Evolutionary conservation across 2,888 invertebrate genomes (phyloP).

Genomic region (Magallana nippona): DNA sequence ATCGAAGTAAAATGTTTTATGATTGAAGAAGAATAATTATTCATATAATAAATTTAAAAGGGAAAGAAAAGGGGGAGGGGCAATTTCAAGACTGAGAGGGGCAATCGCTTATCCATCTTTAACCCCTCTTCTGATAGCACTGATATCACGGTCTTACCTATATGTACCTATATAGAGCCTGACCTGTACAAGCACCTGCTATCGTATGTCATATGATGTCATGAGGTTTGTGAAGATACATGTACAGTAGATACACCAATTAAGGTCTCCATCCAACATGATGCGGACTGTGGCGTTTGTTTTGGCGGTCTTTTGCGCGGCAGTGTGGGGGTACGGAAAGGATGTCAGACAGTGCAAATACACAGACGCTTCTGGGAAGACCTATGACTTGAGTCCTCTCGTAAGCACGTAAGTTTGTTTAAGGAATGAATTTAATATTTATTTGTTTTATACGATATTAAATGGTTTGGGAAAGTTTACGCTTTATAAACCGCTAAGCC

Average conservation of each 20-base stretch:
- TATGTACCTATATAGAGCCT: neutral
- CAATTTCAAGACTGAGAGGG: no score
- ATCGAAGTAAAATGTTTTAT: no score
- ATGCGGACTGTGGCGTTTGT: neutral
- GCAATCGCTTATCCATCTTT: no score
- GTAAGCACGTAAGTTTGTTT: neutral
- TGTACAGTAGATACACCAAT: neutral
- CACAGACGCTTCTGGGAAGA: neutral
- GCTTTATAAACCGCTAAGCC: no score
- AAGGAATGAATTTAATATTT: no score
- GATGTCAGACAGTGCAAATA: constrained; percentile 8
- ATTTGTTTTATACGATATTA: no score
- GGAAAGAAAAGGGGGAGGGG: no score
- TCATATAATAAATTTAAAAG: no score
- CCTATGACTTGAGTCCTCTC: constrained; percentile 2
- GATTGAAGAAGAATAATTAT: no score
- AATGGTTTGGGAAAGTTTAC: no score
- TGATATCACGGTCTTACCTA: neutral
- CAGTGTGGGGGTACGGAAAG: neutral
- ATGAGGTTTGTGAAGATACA: neutral
- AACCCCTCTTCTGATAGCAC: no score
- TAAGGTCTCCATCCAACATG: neutral
- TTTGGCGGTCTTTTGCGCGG: neutral
- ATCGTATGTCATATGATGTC: constrained; percentile 19
- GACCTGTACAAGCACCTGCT: neutral